Evolutionary conservation across 2,113 vertebrate species (phyloP), one percentile per base, ranked within the genome.

Genomic region (Terrapene triunguis): DNA sequence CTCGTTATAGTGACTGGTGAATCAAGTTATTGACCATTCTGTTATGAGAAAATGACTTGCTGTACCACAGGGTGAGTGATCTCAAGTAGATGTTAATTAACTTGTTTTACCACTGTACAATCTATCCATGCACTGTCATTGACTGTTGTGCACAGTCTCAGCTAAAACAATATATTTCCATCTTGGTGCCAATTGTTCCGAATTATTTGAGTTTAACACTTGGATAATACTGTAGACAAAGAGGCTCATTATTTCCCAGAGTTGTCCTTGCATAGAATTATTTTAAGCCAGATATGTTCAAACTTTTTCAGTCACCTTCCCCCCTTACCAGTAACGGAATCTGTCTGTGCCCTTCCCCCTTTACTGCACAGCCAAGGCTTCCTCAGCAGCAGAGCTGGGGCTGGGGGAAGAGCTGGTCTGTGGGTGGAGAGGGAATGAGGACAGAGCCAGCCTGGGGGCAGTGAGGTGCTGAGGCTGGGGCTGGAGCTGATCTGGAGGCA

Each of bases 11-110:
- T 44, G 38, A 44, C 59, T 38, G 84, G 82, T 94, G 89, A 95
- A 96, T 82, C 7, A 93, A 74, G 35, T 91, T 94, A 96, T 96
- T 95, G 83, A 78, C 96, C 24, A 6, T 89, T 82, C 87, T 83
- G 55, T 79, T 95, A 65, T 84, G 55, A 91, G 21, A 47, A 86
- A 94, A 90, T 87, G 6, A 80, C 86, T 94, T 90, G 62, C 82
- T 74, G 13, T 89, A 42, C 92, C 84, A 95, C 65, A 85, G 92
- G 88, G 80, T 92, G 57, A 90, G 86, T 89, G 16, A 35, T 92
- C 94, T 97, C 59, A 72, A 10, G 85, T 65, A 91, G 90, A 88
- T 80, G 5, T 17, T 89, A 91, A 97, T n/a, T 87, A 96, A 87
- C 89, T 94, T 84, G 76, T 90, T 96, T 95, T 95, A 95, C 82